These are phyloP conservation scores for Bradynema listronoti DNA, from an alignment of 1,140 invertebrate species.

Conservation along the genomic window DNA sequence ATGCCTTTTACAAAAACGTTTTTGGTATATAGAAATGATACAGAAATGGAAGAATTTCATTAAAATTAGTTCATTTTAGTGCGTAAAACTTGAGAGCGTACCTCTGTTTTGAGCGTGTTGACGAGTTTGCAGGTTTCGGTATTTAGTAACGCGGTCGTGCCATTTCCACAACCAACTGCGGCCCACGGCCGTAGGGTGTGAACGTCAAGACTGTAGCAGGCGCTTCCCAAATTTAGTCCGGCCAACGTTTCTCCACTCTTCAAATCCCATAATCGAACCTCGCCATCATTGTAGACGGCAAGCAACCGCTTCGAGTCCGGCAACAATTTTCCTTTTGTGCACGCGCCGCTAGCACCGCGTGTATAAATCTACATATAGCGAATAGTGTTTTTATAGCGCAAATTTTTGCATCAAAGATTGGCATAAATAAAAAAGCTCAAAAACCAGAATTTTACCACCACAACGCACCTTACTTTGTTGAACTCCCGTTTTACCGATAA, in stretches of 20 bases:
- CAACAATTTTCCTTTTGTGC: slow-evolving; percentile 16
- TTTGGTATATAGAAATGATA: no score
- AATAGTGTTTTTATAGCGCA: no score
- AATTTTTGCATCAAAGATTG: no score
- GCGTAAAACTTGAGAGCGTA: no score
- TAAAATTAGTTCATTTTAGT: no score
- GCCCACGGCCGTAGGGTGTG: slow-evolving; percentile 15
- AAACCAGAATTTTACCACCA: no score
- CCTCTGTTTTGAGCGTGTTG: no score
- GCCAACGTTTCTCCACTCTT: slow-evolving; percentile 13
- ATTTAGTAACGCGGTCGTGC: slow-evolving; percentile 22
- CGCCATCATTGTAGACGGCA: slow-evolving; percentile 20
- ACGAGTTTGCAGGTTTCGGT: slow-evolving; percentile 26
- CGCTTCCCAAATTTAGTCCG: slow-evolving; percentile 11
- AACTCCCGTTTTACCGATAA: slow-evolving; percentile 9
- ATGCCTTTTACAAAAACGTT: no score
- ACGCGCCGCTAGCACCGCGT: slow-evolving; percentile 17
- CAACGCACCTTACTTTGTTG: slow-evolving; percentile 24
- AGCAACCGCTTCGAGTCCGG: slow-evolving; percentile 29
- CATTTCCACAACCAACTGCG: slow-evolving; percentile 31
- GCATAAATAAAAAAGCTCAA: no score
- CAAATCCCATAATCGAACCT: slow-evolving; percentile 29
- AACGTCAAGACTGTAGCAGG: slow-evolving; percentile 19
- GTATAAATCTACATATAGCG: slow-evolving; percentile 28
- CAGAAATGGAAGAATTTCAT: no score